These are phyloP conservation scores for Esperia sulphurella DNA, from an alignment of 2,888 invertebrate species.

Conservation along the genomic window DNA sequence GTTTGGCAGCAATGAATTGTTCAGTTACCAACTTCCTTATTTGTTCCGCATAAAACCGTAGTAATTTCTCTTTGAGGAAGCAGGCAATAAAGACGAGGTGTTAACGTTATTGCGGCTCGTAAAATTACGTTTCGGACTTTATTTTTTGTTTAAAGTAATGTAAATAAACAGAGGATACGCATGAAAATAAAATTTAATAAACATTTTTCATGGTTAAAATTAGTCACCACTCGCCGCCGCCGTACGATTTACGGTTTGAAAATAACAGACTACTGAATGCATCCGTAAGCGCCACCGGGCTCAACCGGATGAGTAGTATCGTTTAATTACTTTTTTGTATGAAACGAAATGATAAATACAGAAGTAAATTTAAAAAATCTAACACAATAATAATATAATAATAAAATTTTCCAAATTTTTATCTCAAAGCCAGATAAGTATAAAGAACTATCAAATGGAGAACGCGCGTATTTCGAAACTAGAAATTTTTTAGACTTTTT, in stretches of 20 bases:
- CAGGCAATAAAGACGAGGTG: constrained; percentile 27
- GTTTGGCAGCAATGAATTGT: constrained; percentile 46
- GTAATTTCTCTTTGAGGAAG: constrained; percentile 35
- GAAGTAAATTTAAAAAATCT: no score
- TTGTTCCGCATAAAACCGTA: constrained; percentile 26
- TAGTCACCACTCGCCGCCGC: constrained; percentile 25
- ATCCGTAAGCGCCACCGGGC: constrained; percentile 38
- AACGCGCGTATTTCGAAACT: no score
- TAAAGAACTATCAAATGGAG: no score
- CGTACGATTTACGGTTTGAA: constrained; percentile 36
- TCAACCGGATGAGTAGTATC: constrained; percentile 31
- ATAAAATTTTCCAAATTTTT: no score
- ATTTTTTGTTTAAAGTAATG: background rate
- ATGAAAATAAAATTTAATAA: constrained; percentile 11
- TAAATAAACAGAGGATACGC: background rate
- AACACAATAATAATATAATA: no score
- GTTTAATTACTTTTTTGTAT: constrained; percentile 10
- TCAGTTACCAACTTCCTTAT: constrained; percentile 52
- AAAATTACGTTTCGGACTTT: constrained; percentile 9
- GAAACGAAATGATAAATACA: no score
- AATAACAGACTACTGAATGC: constrained; percentile 45
- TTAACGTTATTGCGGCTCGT: constrained; percentile 17
- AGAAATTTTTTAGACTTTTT: no score
- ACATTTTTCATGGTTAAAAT: constrained; percentile 26
- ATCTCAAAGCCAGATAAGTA: no score